phyloP scores from a whole-genome alignment of 2,797 vertebrate genomes.

The Sebastes alutus region DNA sequence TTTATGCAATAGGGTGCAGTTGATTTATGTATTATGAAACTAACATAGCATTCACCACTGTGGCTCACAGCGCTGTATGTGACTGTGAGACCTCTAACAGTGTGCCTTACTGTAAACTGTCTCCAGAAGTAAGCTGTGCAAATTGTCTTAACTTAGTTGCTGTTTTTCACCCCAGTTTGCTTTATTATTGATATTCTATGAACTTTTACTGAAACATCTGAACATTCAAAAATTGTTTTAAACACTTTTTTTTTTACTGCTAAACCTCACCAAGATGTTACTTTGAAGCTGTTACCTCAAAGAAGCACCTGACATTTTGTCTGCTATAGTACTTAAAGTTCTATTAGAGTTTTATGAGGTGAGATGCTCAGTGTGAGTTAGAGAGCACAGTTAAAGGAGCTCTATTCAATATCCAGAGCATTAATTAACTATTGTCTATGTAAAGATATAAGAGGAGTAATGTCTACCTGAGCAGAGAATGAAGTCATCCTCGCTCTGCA shows the following conservation, averaged over 20 bases:
- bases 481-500: too few relatives aligned
- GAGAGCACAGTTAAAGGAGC: not conserved
- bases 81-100: slow-evolving; percentile 59
- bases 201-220: slow-evolving; percentile 9
- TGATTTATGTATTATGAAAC: slow-evolving; percentile 9
- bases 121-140: slow-evolving; percentile 11
- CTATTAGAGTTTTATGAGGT: not conserved
- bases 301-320: slow-evolving; percentile 4
- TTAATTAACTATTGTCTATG: too few relatives aligned
- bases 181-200: not conserved
- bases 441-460: too few relatives aligned
- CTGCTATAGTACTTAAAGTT: not conserved
- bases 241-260: slow-evolving; percentile 2
- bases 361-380: not conserved
- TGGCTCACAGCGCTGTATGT: slow-evolving; percentile 53
- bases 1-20: slow-evolving; percentile 24
- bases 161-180: not conserved
- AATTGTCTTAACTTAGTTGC: slow-evolving; percentile 13
- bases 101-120: slow-evolving; percentile 69
- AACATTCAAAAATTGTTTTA: slow-evolving; percentile 5
- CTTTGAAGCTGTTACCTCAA: slow-evolving; percentile 36
- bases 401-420: too few relatives aligned
- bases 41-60: slow-evolving; percentile 74
- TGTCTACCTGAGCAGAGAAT: too few relatives aligned
- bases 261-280: slow-evolving; percentile 11